phyloP scores from a whole-genome alignment of 1,140 invertebrate species.

The Zaprionus africanus region DNA sequence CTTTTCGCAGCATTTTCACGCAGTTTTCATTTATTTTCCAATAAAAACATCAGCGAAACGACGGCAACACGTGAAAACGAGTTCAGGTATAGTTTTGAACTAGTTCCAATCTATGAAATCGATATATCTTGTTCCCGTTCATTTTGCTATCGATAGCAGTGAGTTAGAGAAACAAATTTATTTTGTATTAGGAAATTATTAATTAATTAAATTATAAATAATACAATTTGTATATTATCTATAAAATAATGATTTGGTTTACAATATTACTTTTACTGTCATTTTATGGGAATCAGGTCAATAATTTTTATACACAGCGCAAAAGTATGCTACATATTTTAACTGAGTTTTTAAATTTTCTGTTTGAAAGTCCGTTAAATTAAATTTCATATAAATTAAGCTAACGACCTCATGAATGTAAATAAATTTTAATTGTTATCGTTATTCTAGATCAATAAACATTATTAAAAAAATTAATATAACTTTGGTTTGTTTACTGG shows the following conservation, averaged over 20 bases:
- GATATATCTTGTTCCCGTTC: not conserved
- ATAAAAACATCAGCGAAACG: conserved; percentile 15
- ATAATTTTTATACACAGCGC: not conserved
- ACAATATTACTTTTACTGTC: no score
- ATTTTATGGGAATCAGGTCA: not conserved
- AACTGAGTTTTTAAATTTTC: not conserved
- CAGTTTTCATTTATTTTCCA: conserved; percentile 30
- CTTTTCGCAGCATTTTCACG: conserved; percentile 64
- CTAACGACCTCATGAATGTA: no score
- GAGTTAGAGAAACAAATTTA: not conserved
- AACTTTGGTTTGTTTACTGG: no score
- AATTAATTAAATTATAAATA: not conserved
- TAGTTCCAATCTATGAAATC: not conserved
- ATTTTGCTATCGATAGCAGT: not conserved
- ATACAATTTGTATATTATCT: not conserved
- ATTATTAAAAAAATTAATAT: no score
- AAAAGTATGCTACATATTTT: not conserved
- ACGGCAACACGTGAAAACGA: conserved; percentile 39
- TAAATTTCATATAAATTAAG: no score
- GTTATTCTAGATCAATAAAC: no score
- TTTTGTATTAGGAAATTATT: not conserved
- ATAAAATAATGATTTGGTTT: not conserved
- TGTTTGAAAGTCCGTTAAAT: no score
- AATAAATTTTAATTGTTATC: no score
- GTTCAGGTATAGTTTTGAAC: not conserved